Evolutionary conservation across 2,113 vertebrate species (phyloP).

Genomic region (Sylvietta virens): DNA sequence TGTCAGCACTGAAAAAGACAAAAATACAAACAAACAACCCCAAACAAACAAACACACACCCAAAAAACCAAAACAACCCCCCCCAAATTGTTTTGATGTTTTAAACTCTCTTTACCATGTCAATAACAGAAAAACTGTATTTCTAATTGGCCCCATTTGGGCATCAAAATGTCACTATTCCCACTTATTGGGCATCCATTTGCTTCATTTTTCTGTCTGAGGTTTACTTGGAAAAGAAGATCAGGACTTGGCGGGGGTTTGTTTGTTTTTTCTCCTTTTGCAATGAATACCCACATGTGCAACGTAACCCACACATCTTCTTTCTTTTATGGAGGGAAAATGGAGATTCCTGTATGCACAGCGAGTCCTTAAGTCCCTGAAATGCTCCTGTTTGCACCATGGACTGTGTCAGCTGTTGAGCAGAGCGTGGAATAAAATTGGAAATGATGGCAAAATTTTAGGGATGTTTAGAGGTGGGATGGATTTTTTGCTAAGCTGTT

Average conservation of each 20-base stretch:
- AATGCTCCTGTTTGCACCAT: background rate
- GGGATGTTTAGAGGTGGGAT: background rate
- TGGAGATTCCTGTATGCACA: background rate
- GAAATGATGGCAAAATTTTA: background rate
- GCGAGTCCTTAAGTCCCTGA: background rate
- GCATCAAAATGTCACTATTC: background rate
- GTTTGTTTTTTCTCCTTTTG: background rate
- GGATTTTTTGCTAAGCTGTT: background rate
- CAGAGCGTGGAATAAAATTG: accelerated
- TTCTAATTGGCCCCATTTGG: background rate
- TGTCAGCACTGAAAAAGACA: background rate
- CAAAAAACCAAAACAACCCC: no score
- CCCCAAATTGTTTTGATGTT: background rate
- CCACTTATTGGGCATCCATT: background rate
- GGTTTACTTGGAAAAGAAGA: background rate
- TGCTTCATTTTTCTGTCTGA: background rate
- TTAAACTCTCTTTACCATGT: background rate
- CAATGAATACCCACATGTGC: background rate
- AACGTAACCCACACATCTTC: background rate
- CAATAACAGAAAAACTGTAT: background rate
- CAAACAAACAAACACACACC: no score
- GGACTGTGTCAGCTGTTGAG: background rate
- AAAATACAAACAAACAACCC: background rate
- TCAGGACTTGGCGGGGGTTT: background rate
- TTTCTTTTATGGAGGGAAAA: background rate